Evolutionary conservation across 2,113 vertebrate species (phyloP), one percentile per base, ranked within the genome.

Genomic region (Cavia aperea): DNA sequence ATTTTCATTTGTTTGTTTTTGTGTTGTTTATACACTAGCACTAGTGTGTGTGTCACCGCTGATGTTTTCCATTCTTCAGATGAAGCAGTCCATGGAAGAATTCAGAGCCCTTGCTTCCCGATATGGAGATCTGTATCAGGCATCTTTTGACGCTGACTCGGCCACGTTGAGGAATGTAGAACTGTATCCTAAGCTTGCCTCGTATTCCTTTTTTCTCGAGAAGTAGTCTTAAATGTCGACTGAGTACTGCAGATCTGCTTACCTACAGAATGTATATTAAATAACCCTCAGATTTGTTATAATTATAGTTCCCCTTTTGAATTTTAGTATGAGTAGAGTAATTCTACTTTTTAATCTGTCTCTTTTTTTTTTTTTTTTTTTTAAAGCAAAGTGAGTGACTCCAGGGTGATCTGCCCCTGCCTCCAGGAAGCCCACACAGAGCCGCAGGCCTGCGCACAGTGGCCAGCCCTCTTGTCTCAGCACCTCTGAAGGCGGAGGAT

Each of bases 21-120:
- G 36, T 94, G 31, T 49, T 90, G 43, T 31, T 49, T 83, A 15
- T 58, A 4, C 51, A 81, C 0, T n/a, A 66, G 75, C 31, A 60
- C 33, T 75, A 90, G 83, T 14, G 39, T 87, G 39, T 77, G 89
- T 96, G 33, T 96, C 2, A 36, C 31, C 43, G 31, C 5, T 91
- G 39, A 43, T 31, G 0, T 87, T 93, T 72, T 90, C 51, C 43
- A 58, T 86, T 49, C 93, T 85, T 88, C 91, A 99, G 99, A 99
- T 99, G 99, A 99, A 98, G 73, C 97, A 98, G 21, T 99, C 98
- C 26, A 99, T 99, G 98, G 99, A 99, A 81, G 99, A 99, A 96
- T 99, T 99, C 95, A 96, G 98, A 94, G 98, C 96, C 94, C 98
- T 99, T 4, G 99, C 99, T 0, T 97, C 98, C 6, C 98, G 99